phyloP scores from a whole-genome alignment of 1,140 invertebrate genomes.

The Lerema accius region DNA sequence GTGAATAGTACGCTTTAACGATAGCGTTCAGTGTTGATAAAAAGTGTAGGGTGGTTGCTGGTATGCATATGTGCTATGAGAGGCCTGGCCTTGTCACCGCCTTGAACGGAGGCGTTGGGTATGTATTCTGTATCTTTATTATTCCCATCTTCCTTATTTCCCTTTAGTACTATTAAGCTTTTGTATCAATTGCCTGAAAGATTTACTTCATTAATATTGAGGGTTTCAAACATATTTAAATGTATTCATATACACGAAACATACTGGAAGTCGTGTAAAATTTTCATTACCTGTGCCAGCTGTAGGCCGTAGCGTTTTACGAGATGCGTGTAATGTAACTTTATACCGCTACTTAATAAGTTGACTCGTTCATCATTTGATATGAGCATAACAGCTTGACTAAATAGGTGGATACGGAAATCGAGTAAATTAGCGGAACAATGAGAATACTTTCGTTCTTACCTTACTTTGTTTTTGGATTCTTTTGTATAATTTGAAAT shows the following conservation, averaged over 20 bases:
- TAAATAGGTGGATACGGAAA: background rate
- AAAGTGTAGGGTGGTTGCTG: slow-evolving; percentile 54
- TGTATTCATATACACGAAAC: background rate
- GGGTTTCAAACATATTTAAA: background rate
- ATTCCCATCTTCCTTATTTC: no score
- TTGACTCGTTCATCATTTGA: background rate
- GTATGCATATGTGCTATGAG: slow-evolving; percentile 80
- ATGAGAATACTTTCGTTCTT: no score
- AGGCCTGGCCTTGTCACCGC: slow-evolving; percentile 69
- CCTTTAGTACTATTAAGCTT: no score
- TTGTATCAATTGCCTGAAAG: no score
- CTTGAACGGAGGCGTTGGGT: slow-evolving; percentile 75
- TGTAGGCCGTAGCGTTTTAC: background rate
- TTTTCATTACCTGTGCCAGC: background rate
- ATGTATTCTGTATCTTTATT: slow-evolving; percentile 38
- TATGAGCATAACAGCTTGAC: background rate
- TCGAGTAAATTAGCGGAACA: background rate
- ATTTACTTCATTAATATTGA: no score
- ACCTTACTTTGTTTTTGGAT: no score
- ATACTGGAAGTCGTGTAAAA: background rate
- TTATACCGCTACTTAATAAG: no score
- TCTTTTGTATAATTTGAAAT: no score
- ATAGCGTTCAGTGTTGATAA: slow-evolving; percentile 63
- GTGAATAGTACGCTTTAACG: slow-evolving; percentile 44
- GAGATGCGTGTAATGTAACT: no score